A percentile compares a stretch with the other conserved stretches of the same genome.
These are phyloP conservation scores for Apodemus agrarius DNA, from an alignment of 2,797 vertebrate genomes.

Conservation along the genomic window DNA sequence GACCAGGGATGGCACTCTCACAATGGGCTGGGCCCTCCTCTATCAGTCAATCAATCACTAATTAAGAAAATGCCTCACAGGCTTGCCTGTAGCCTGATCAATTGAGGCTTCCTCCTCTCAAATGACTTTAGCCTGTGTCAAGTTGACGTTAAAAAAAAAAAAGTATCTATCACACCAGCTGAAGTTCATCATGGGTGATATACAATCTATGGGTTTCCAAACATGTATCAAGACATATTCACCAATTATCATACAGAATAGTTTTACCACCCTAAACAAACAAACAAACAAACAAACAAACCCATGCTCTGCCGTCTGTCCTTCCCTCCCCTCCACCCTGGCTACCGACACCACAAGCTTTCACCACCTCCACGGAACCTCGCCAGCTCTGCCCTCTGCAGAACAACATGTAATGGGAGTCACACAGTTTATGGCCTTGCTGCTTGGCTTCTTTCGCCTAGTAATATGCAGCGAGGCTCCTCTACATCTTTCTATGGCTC, in stretches of 20 bases:
- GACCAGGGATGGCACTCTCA: background rate
- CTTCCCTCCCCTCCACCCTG: background rate
- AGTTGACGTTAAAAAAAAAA: background rate
- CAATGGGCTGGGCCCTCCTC: background rate
- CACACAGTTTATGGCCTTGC: background rate
- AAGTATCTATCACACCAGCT: background rate
- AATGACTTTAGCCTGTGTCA: background rate
- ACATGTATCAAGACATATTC: background rate
- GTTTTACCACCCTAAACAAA: background rate
- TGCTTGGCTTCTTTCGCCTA: background rate
- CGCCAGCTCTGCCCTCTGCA: background rate
- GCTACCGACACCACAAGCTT: background rate
- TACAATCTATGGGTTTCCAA: background rate
- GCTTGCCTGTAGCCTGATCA: background rate
- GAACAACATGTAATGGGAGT: constrained; percentile 14
- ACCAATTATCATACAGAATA: background rate
- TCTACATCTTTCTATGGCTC: background rate
- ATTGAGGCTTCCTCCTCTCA: background rate
- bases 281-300: background rate
- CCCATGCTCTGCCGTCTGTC: background rate
- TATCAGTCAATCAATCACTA: background rate
- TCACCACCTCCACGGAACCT: background rate
- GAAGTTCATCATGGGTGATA: background rate
- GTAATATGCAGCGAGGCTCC: background rate
- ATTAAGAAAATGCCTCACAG: background rate